A percentile compares a stretch with the other conserved stretches of the same genome.
phyloP scores from a whole-genome alignment of 2,797 vertebrate genomes.

The Erpetoichthys calabaricus region DNA sequence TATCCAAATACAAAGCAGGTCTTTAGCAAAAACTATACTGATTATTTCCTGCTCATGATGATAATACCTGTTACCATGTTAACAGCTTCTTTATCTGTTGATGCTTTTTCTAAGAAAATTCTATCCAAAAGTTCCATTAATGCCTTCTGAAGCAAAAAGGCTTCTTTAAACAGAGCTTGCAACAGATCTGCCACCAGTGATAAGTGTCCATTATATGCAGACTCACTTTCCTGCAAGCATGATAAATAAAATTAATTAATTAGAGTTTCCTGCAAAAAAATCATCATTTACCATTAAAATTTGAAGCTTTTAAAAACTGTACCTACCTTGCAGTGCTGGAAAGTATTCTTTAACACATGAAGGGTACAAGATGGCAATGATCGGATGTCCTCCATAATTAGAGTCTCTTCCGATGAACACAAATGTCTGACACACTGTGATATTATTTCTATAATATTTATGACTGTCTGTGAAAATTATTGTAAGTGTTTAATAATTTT shows the following conservation, averaged over 20 bases:
- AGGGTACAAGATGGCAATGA: constrained; percentile 68
- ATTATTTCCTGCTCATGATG: not conserved
- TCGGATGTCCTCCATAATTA: constrained; percentile 50
- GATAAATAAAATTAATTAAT: constrained; percentile 7
- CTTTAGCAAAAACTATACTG: no score
- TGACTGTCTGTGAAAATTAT: constrained; percentile 43
- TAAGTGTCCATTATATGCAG: constrained; percentile 68
- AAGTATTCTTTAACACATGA: constrained; percentile 63
- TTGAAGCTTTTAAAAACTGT: not conserved
- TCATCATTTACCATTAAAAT: no score
- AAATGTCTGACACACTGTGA: constrained; percentile 57
- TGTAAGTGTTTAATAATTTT: not conserved
- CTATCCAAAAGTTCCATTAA: constrained; percentile 73
- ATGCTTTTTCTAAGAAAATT: constrained; percentile 45
- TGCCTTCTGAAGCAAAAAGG: constrained; percentile 78
- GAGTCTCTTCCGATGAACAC: constrained; percentile 45
- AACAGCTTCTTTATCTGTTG: constrained; percentile 49
- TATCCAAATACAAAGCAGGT: no score
- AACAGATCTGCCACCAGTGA: constrained; percentile 79
- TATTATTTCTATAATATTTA: constrained; percentile 62
- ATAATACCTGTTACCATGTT: constrained; percentile 60
- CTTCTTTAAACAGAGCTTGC: constrained; percentile 79
- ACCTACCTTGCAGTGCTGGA: constrained; percentile 76
- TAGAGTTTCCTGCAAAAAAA: not conserved
- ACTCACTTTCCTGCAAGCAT: constrained; percentile 69